Evolutionary conservation across 2,113 vertebrate species (phyloP).

Genomic region (Pituophis catenifer): DNA sequence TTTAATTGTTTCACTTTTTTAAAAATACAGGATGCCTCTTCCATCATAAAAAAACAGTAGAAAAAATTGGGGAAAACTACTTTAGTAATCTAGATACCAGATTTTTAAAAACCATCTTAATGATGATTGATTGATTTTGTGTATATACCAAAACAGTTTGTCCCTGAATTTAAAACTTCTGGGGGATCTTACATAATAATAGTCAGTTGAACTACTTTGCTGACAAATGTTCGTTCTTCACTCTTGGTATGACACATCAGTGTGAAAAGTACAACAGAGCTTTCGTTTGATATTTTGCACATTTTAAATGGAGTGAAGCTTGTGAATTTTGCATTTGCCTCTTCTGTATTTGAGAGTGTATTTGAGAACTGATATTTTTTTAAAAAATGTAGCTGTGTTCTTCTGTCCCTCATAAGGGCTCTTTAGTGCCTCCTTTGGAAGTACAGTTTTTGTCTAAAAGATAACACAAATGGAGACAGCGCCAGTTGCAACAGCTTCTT

Average conservation of each 20-base stretch:
- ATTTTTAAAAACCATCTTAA: background rate
- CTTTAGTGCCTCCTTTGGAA: conserved; percentile 36
- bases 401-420: conserved; percentile 40
- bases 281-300: conserved; percentile 49
- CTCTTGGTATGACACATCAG: conserved; percentile 52
- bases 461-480: conserved; percentile 43
- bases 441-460: conserved; percentile 6
- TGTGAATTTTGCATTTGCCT: conserved; percentile 48
- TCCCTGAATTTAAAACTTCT: conserved; percentile 12
- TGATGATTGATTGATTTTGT: conserved; percentile 3
- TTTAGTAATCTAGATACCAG: conserved; percentile 8
- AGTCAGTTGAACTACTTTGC: conserved; percentile 45
- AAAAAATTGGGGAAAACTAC: conserved; percentile 9
- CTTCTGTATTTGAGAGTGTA: conserved; percentile 33
- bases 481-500: conserved; percentile 58
- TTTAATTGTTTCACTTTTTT: conserved; percentile 25
- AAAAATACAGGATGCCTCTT: background rate
- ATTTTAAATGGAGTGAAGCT: conserved; percentile 22
- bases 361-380: conserved; percentile 31
- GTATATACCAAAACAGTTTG: conserved; percentile 18
- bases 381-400: conserved; percentile 36
- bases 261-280: conserved; percentile 37
- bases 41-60: background rate
- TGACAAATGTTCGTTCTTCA: conserved; percentile 29
- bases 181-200: conserved; percentile 26